Percentiles rank a stretch among this genome's conserved stretches.
Evolutionary conservation across 1,140 invertebrate species (phyloP).

Genomic region (Planococcus citri): DNA sequence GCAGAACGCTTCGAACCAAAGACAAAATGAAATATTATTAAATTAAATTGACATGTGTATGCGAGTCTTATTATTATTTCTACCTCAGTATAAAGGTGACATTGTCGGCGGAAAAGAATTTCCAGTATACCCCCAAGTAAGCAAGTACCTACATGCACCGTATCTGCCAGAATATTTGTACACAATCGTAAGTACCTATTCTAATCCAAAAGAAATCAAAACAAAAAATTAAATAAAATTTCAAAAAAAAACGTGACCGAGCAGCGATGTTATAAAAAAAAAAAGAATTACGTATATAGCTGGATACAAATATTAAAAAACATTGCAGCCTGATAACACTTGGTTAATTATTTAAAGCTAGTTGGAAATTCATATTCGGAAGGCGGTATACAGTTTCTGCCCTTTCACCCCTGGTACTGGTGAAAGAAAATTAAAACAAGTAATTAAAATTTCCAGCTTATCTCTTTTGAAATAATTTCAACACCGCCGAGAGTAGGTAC

Average conservation of each 20-base stretch:
- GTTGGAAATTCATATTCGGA: background rate
- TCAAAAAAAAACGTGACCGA: too few relatives aligned
- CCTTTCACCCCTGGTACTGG: background rate
- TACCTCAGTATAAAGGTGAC: background rate
- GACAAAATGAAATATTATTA: background rate
- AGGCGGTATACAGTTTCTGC: slow-evolving; percentile 1
- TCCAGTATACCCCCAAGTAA: too few relatives aligned
- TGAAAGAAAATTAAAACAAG: slow-evolving; percentile 4
- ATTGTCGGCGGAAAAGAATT: background rate
- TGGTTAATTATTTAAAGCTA: background rate
- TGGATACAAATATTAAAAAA: background rate
- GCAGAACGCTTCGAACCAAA: background rate
- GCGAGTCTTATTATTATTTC: background rate
- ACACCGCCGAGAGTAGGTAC: background rate
- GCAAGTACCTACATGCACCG: too few relatives aligned
- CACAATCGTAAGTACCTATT: too few relatives aligned
- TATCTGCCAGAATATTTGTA: too few relatives aligned
- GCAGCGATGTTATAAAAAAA: too few relatives aligned
- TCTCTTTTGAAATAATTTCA: background rate
- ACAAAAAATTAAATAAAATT: too few relatives aligned
- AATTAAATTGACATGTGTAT: background rate
- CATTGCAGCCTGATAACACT: background rate
- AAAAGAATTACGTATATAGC: background rate
- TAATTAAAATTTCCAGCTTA: background rate
- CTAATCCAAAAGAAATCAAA: too few relatives aligned